Evolutionary conservation across 1,140 invertebrate genomes (phyloP), one percentile per base, ranked within the genome.

Genomic region (Dufourea novaeangliae): DNA sequence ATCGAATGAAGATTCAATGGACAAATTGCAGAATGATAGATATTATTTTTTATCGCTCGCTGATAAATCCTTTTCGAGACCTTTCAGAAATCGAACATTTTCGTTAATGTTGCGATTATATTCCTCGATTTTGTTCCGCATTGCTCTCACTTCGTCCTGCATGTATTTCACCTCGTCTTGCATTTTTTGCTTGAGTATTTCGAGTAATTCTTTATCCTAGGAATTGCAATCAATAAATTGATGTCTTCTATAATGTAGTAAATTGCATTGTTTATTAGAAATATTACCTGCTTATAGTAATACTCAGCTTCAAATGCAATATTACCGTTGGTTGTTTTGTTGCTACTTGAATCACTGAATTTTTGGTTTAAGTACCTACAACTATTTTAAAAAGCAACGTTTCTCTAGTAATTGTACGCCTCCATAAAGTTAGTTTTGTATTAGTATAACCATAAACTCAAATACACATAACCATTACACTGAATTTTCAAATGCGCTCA

Each of bases 51-150:
- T 85, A 54, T 80, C 63, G 12, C 61, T 61, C 10, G 61, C 46
- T 0, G 75, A 50, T 14, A 83, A 32, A 64, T 82, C 78, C 22
- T 72, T 85, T 7, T 87, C 86, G 1, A 89, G 68, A 1, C 46
- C 46, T 29, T 85, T 86, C 22, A 89, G 59, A 76, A 88, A 88
- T 68, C 85, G 80, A 10, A 88, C 25, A 69, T 83, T 88, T 32
- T 89, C 87, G 7, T 59, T 80, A 52, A 89, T 89, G 2, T 77
- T 83, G 20, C 84, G 83, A 78, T 87, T 89, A 27, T 87, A 84
- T 22, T 88, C 83, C 1, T 88, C 82, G 25, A 89, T 88, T 70
- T 88, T 86, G 1, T 75, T 71, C 2, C 54, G 76, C 85, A 89
- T 85, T 14, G 56, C 10, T 8, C 77, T 74, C 14, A 89, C 73